phyloP scores from a whole-genome alignment of 2,888 invertebrate genomes.

The Meandrusa payeni region DNA sequence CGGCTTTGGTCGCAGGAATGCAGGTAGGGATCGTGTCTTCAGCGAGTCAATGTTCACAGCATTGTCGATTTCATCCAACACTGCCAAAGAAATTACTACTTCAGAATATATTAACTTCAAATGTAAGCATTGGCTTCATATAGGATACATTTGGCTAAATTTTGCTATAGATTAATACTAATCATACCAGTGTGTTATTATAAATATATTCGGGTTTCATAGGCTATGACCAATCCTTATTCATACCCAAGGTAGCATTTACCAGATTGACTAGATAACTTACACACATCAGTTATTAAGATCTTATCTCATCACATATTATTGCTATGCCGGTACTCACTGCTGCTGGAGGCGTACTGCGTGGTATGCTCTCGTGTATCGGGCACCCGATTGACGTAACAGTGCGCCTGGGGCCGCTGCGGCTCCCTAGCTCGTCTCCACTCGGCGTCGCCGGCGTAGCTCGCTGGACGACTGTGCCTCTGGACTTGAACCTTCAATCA shows the following conservation, averaged over 20 bases:
- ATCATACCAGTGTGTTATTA: too few relatives aligned
- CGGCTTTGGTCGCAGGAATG: slow-evolving; percentile 86
- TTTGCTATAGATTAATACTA: too few relatives aligned
- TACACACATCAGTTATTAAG: too few relatives aligned
- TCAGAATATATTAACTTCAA: too few relatives aligned
- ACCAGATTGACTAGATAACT: too few relatives aligned
- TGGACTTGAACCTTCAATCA: slow-evolving; percentile 54
- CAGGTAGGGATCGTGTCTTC: slow-evolving; percentile 85
- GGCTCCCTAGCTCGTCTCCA: slow-evolving; percentile 33
- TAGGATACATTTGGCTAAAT: too few relatives aligned
- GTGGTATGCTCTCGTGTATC: slow-evolving; percentile 40
- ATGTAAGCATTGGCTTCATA: too few relatives aligned
- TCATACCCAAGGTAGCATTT: too few relatives aligned
- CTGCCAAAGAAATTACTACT: slow-evolving; percentile 45
- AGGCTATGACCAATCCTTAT: too few relatives aligned
- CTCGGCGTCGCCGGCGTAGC: slow-evolving; percentile 62
- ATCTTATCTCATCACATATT: too few relatives aligned
- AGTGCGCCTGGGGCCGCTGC: slow-evolving; percentile 33
- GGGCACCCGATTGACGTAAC: slow-evolving; percentile 47
- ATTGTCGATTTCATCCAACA: slow-evolving; percentile 81
- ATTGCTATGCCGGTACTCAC: too few relatives aligned
- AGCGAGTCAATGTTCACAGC: slow-evolving; percentile 64
- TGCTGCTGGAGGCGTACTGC: slow-evolving; percentile 85
- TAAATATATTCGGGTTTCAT: too few relatives aligned
- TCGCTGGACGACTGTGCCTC: slow-evolving; percentile 60